phyloP scores from a whole-genome alignment of 2,888 invertebrate species.

The Frankliniella intonsa region DNA sequence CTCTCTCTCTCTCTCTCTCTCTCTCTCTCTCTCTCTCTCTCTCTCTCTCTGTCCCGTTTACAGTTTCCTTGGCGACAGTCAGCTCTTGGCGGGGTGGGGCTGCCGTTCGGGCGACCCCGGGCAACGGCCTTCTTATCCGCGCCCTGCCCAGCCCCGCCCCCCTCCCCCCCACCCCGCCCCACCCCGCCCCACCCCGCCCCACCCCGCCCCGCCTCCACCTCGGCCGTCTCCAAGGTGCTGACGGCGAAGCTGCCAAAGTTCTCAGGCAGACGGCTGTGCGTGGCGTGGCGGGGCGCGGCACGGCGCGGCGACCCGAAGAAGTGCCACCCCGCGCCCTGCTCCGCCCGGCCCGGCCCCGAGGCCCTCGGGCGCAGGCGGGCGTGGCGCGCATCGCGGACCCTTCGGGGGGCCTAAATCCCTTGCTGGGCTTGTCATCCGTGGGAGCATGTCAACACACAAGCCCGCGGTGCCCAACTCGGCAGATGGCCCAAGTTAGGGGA shows the following conservation, averaged over 20 bases:
- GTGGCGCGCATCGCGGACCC: background rate
- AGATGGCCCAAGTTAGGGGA: background rate
- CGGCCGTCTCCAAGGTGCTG: background rate
- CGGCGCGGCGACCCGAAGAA: background rate
- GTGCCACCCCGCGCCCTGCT: background rate
- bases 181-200: background rate
- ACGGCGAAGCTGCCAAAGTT: slow-evolving; percentile 13
- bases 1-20: too few species aligned
- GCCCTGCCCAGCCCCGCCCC: too few species aligned
- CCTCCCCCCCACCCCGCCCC: background rate
- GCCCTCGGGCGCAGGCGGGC: background rate
- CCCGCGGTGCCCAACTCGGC: background rate
- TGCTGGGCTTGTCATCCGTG: background rate
- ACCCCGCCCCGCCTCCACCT: background rate
- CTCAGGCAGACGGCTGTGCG: background rate
- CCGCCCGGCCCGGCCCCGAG: background rate
- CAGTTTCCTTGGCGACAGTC: too few species aligned
- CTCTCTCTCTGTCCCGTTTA: too few species aligned
- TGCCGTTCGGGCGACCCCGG: background rate
- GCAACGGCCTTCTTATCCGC: too few species aligned
- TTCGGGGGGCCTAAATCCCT: background rate
- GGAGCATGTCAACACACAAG: background rate
- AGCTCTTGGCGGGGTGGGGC: too few species aligned
- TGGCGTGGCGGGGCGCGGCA: background rate
- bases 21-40: too few species aligned